Percentiles rank a stretch among this genome's conserved stretches.
phyloP scores from a whole-genome alignment of 2,797 vertebrate species.

The Coracias cyanogaster region DNA sequence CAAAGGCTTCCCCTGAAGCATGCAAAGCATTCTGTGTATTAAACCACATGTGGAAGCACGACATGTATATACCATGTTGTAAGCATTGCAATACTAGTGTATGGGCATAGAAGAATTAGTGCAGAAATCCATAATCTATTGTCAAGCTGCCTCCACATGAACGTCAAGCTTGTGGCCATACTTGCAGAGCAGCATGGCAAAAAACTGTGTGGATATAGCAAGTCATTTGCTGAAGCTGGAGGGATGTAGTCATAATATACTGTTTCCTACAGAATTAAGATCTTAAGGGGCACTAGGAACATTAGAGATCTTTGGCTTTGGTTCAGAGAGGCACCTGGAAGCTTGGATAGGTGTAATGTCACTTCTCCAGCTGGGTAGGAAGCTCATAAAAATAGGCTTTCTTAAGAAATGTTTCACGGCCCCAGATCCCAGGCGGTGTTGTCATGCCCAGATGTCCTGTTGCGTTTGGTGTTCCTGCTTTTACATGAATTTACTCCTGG shows the following conservation, averaged over 20 bases:
- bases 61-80: background rate
- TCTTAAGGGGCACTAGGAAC: background rate
- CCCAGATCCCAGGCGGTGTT: background rate
- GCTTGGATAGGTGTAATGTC: background rate
- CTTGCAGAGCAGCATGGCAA: background rate
- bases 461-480: background rate
- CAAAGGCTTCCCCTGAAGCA: background rate
- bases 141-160: background rate
- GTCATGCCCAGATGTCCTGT: background rate
- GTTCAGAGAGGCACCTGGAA: constrained; percentile 17
- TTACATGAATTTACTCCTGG: background rate
- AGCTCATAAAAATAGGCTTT: background rate
- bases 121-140: background rate
- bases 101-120: background rate
- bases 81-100: background rate
- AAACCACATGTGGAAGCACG: rapidly evolving
- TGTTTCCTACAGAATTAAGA: background rate
- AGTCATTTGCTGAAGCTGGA: background rate
- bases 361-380: background rate
- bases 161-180: background rate
- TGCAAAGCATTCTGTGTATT: background rate
- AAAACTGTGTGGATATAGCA: background rate
- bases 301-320: background rate
- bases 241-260: background rate
- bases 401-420: background rate